Evolutionary conservation across 2,113 vertebrate genomes (phyloP).

Genomic region (Seriola dumerili): DNA sequence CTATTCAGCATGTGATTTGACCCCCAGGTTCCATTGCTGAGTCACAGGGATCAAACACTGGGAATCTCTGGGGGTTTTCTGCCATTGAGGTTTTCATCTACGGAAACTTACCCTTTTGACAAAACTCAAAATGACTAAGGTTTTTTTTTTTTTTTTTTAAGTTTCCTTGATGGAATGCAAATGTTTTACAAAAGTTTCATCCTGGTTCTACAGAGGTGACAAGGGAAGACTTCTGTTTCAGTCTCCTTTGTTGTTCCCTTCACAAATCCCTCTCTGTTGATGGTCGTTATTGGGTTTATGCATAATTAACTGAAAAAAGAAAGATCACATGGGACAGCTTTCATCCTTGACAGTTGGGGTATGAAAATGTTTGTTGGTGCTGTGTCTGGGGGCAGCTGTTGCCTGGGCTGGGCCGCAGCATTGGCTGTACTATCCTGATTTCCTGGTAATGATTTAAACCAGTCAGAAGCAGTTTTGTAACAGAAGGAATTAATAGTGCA

Average conservation of each 20-base stretch:
- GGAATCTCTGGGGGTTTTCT: constrained; percentile 74
- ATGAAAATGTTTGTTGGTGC: constrained; percentile 40
- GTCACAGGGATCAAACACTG: constrained; percentile 83
- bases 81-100: constrained; percentile 71
- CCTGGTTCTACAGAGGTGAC: not conserved
- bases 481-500: constrained; percentile 43
- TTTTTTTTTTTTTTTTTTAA: constrained; percentile 26
- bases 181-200: constrained; percentile 42
- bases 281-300: constrained; percentile 24
- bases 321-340: constrained; percentile 24
- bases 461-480: constrained; percentile 40
- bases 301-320: constrained; percentile 33
- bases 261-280: constrained; percentile 9
- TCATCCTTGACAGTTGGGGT: constrained; percentile 33
- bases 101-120: constrained; percentile 71
- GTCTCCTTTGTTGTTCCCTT: constrained; percentile 22
- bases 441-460: constrained; percentile 55
- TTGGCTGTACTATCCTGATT: constrained; percentile 31
- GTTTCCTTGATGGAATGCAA: constrained; percentile 31
- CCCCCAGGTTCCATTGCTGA: constrained; percentile 79
- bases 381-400: constrained; percentile 25
- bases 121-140: constrained; percentile 62
- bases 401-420: not conserved
- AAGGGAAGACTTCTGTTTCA: not conserved
- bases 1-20: constrained; percentile 85